A percentile compares a stretch with the other conserved stretches of the same genome.
Conservation (phyloP, 1,140 invertebrate species). For the Anadara kagoshimensis region DNA sequence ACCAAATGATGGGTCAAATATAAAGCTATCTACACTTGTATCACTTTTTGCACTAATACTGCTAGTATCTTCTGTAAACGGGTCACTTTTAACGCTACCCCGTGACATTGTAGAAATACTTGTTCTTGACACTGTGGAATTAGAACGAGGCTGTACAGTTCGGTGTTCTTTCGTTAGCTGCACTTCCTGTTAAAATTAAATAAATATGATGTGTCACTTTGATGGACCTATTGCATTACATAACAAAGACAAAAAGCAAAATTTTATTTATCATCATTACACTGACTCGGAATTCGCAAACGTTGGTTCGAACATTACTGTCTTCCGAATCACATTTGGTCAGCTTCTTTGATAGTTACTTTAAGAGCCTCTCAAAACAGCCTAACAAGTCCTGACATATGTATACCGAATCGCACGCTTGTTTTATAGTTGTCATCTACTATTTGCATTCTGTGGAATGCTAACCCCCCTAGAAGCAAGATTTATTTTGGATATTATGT, state of each 20-base stretch:
- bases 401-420: no score
- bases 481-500: no score
- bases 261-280: neutral
- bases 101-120: slow-evolving; percentile 63
- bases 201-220: neutral
- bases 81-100: slow-evolving; percentile 63
- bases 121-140: slow-evolving; percentile 42
- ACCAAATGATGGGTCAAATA: slow-evolving; percentile 68
- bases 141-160: slow-evolving; percentile 59
- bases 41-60: slow-evolving; percentile 67
- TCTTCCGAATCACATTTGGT: no score
- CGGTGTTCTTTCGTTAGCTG: slow-evolving; percentile 58
- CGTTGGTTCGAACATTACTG: neutral
- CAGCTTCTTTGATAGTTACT: no score
- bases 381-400: no score
- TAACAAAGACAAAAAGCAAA: neutral
- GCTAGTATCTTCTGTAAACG: slow-evolving; percentile 63
- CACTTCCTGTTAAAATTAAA: slow-evolving; percentile 53
- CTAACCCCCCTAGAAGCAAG: no score
- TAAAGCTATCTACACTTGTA: slow-evolving; percentile 63
- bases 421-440: no score
- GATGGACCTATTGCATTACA: neutral
- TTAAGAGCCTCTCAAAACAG: no score
- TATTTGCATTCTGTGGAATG: no score
- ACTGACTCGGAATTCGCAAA: neutral